Conservation (phyloP, 2,113 vertebrate genomes). For the Cyanocitta stelleri region DNA sequence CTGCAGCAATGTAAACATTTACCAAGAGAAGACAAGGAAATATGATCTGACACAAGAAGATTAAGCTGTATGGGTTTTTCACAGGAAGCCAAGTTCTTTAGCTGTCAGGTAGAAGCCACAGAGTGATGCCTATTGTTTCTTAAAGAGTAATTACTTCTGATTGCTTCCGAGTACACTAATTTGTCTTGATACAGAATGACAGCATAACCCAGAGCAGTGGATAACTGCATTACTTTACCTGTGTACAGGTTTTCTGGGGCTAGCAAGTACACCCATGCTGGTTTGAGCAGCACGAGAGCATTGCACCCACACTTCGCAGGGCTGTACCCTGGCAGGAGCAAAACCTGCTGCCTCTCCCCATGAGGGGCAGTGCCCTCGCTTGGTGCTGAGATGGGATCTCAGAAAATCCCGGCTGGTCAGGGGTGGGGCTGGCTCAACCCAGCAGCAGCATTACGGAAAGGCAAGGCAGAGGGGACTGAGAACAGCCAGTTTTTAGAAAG, state of each 20-base stretch:
- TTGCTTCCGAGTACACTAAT: constrained; percentile 57
- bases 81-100: constrained; percentile 43
- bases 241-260: constrained; percentile 70
- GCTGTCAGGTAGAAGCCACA: constrained; percentile 56
- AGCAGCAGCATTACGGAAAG: not conserved
- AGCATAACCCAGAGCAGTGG: constrained; percentile 13
- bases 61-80: constrained; percentile 55
- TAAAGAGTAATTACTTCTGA: constrained; percentile 62
- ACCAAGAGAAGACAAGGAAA: constrained; percentile 52
- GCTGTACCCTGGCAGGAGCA: constrained; percentile 69
- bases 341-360: constrained; percentile 62
- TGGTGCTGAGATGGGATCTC: constrained; percentile 52
- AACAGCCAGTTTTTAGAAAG: not conserved
- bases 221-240: constrained; percentile 59
- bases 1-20: constrained; percentile 52
- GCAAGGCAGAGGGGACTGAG: not conserved
- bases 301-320: constrained; percentile 65
- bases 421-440: constrained; percentile 67
- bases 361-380: constrained; percentile 69
- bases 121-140: constrained; percentile 60
- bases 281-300: constrained; percentile 73
- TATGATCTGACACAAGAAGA: constrained; percentile 57
- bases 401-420: constrained; percentile 70
- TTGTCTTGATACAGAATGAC: constrained; percentile 51
- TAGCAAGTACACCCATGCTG: constrained; percentile 73